Evolutionary conservation across 2,888 invertebrate genomes (phyloP), one percentile per base, ranked within the genome.

Genomic region (Corythucha ciliata): DNA sequence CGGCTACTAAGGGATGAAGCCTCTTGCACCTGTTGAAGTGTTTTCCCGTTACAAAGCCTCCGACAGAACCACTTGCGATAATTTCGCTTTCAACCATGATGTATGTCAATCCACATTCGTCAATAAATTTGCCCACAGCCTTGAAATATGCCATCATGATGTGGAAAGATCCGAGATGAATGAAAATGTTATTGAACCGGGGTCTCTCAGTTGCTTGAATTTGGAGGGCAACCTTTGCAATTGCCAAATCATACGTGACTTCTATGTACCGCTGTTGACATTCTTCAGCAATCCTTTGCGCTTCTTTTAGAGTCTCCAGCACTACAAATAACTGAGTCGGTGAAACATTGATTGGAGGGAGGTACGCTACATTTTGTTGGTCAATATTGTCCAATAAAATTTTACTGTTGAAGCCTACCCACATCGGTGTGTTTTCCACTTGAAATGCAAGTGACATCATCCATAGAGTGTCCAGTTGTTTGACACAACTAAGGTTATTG

Each of bases 111-210:
- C 47, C 47, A 12, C n/a, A 12, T 10, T 36, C 47, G 20, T 47
- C 47, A 21, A 47, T 25, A 16, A 34, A 7, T 16, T 47, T 47
- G 8, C 47, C 47, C 21, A 47, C 12, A 10, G 47, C 47, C 22
- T 47, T 47, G 16, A 47, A 47, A 3, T 34, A 3, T 37, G 47
- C 20, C 34, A 47, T 3, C 16, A 34, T 36, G 16, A 47, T 21
- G 20, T 47, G 47, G 22, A 47, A 36, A 7, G 34, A 8, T 3
- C 47, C 47, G 24, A 47, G 34, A 4, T 3, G 12, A 21, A 47
- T 36, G 16, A 47, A 47, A 12, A 47, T 12, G 10, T 36, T 16
- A n/a, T 47, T 21, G 20, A 20, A 47, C 24, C 12, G 6, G 3
- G 47, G 47, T 5, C 6, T 2, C 3, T 47, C 47, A 3, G 33